A percentile compares a stretch with the other conserved stretches of the same genome.
phyloP scores from a whole-genome alignment of 30 jellyfish, hydroid and myxozoan genomes.

The Cassiopea xamachana region DNA sequence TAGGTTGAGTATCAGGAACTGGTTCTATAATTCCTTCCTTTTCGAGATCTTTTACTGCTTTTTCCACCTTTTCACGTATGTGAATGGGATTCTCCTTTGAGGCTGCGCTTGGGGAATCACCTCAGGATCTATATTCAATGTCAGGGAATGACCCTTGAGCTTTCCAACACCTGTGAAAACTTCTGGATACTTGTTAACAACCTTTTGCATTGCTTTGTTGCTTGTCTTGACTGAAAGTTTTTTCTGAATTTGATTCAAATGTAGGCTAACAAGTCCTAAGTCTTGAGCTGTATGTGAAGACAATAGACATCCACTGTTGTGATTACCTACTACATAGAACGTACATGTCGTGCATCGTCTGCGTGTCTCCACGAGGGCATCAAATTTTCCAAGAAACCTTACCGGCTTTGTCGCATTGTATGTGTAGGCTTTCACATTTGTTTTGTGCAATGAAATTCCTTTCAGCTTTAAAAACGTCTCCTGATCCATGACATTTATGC shows the following conservation, averaged over 20 bases:
- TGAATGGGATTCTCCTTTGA: constrained; percentile 70
- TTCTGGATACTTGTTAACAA: constrained; percentile 11
- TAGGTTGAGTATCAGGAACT: constrained; percentile 50
- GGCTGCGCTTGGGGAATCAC: constrained; percentile 45
- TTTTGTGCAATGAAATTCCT: constrained; percentile 16
- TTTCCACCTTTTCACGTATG: constrained; percentile 48
- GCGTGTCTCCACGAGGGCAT: constrained; percentile 28
- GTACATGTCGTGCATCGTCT: constrained; percentile 20
- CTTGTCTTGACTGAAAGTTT: neutral
- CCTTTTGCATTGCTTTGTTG: neutral
- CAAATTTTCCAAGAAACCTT: constrained; percentile 22
- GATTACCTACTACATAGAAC: constrained; percentile 18
- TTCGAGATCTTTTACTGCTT: constrained; percentile 56
- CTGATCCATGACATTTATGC: constrained; percentile 47
- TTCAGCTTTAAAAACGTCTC: constrained; percentile 13
- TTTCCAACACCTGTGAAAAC: constrained; percentile 43
- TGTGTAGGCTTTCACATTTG: constrained; percentile 54
- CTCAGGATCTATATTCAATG: constrained; percentile 23
- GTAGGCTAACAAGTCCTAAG: constrained; percentile 32
- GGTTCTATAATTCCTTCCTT: constrained; percentile 60
- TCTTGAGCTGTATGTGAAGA: constrained; percentile 36
- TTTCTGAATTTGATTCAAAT: neutral
- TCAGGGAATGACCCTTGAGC: constrained; percentile 6
- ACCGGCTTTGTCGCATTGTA: constrained; percentile 39
- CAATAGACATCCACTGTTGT: constrained; percentile 29